Evolutionary conservation across 2,888 invertebrate genomes (phyloP), one percentile per base, ranked within the genome.

Genomic region (Sphaerophoria taeniata): DNA sequence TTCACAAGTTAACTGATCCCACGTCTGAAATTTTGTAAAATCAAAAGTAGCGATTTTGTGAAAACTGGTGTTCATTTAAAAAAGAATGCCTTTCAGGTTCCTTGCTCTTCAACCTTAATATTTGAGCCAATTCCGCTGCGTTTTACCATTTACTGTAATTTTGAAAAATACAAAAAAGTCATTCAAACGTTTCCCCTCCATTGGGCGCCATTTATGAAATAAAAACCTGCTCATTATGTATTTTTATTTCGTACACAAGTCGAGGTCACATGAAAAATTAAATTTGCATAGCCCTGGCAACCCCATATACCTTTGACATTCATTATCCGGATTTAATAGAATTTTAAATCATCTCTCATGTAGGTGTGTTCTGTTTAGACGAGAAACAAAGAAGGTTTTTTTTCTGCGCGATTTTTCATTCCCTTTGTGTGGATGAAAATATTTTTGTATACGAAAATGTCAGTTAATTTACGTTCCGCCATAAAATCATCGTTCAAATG

Each of bases 381-480:
- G 2, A 67, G 6, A 43, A 58, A 16, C 33, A 51, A 43, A 47
- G n/a, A n/a, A 3, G 34, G 11, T 6, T 11, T 3, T 3, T n/a
- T 56, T 24, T 70, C 36, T 67, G 36, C 11, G 6, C n/a, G 65
- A 79, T 79, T 67, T 33, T 55, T 71, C 53, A 36, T n/a, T 39
- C 61, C 14, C 12, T 34, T 12, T 43, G 14, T 6, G 16, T 3
- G 49, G n/a, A 43, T 43, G 43, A 9, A 43, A 43, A 11, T 45
- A 55, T 49, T 12, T 16, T 14, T 63, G 39, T 55, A 61, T 14
- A 36, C 11, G 5, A 60, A 71, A 34, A 58, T 51, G 72, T 63
- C 63, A 80, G 84, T 85, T 80, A 80, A 85, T 85, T 80, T 85
- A 85, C 84, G 76, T 76, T 80, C 61, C 61, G 76, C 84, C 80